Base-by-base conservation (phyloP, 2,113 vertebrate species). In the Microtus oregoni region DNA sequence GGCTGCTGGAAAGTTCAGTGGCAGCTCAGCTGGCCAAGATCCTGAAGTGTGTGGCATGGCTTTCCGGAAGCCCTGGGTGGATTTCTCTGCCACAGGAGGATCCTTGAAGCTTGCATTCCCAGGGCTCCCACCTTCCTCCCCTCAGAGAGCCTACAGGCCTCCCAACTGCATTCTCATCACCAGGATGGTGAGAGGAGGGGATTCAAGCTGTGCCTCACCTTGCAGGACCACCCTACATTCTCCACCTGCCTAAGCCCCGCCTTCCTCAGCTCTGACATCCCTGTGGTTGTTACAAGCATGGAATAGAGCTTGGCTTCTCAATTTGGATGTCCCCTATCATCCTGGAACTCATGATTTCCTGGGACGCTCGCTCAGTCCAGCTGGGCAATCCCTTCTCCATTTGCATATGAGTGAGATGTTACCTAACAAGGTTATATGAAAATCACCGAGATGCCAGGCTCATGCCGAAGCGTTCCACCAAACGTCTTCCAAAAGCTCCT, bases 221-320 rank as follows among this genome's bases (percentile, higher is more conserved):
- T 38, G 41, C 44, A 58, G 58, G 50, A 75, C 44, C 44, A 35
- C 2, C 8, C 41, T 78, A 1, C 90, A 26, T 58, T 63, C 78
- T n/a, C 26, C 13, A 30, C 28, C 67, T 89, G 24, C 3, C 3
- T 38, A 73, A 77, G 73, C 11, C 22, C 41, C 5, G 0, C 47
- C 24, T 91, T 83, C 61, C n/a, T 90, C 9, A 20, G 19, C 32
- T 30, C 19, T 22, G 44, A 0, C 15, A 83, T 52, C 26, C 0
- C 0, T 22, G 24, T 50, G 55, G 28, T 20, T 63, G 28, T 7
- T 10, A 44, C 50, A 44, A n/a, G n/a, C 17, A 26, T 0, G 8
- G 61, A 17, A 35, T 19, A 4, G 24, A 65, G 30, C 58, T 20
- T 0, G 0, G 11, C 13, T 2, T 55, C 65, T 77, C 61, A 47